phyloP scores from a whole-genome alignment of 2,888 invertebrate genomes.

The Latheticus oryzae region DNA sequence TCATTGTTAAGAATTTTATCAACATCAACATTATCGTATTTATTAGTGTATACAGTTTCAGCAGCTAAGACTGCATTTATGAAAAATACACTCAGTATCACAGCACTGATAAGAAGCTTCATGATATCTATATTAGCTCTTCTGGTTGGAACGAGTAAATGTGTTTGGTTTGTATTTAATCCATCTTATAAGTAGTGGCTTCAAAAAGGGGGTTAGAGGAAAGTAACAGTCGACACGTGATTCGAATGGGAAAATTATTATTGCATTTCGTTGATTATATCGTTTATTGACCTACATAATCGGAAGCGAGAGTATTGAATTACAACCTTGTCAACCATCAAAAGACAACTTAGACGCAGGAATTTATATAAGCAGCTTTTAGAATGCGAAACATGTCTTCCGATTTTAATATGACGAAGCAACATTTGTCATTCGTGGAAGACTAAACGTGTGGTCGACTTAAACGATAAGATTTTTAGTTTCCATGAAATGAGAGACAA shows the following conservation, averaged over 20 bases:
- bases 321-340: slow-evolving; percentile 29
- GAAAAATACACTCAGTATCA: slow-evolving; percentile 57
- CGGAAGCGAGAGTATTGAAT: slow-evolving; percentile 38
- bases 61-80: slow-evolving; percentile 48
- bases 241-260: slow-evolving; percentile 40
- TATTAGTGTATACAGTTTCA: slow-evolving; percentile 49
- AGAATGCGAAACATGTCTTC: slow-evolving; percentile 5
- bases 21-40: slow-evolving; percentile 64
- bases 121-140: no score
- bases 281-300: slow-evolving; percentile 40
- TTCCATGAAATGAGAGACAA: no score
- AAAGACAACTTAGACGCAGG: slow-evolving; percentile 8
- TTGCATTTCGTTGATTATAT: slow-evolving; percentile 38
- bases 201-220: slow-evolving; percentile 52
- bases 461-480: no score
- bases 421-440: no score
- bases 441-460: no score
- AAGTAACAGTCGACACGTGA: slow-evolving; percentile 53
- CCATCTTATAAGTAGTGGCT: slow-evolving; percentile 48
- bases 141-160: slow-evolving; percentile 15
- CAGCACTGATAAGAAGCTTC: slow-evolving; percentile 51
- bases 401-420: slow-evolving; percentile 16
- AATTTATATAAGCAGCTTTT: slow-evolving; percentile 23
- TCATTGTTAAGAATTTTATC: slow-evolving; percentile 70
- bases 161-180: slow-evolving; percentile 27